Evolutionary conservation across 1,140 invertebrate genomes (phyloP), one percentile per base, ranked within the genome.

Genomic region (Drosophila pachea): DNA sequence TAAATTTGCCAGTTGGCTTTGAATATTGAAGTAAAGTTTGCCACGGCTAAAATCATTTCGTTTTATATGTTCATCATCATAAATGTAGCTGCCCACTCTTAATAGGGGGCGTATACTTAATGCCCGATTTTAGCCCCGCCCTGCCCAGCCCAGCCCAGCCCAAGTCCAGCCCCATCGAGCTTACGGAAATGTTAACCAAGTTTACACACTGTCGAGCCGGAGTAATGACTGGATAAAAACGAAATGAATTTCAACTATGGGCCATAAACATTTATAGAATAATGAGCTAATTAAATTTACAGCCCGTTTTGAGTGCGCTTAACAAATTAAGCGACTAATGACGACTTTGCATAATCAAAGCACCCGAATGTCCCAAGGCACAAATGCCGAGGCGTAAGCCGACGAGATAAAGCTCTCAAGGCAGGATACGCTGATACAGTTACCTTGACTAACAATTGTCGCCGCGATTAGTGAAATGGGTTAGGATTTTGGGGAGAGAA

Each of bases 201-300:
- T 56, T 56, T 56, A 56, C 54, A 22, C 54, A 56, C 16, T 42
- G 5, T n/a, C 9, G 7, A 11, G 38, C 31, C 2, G 32, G 38
- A 9, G 22, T 77, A 75, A 78, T 72, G 48, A 55, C 70, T 70
- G 12, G 52, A 33, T 53, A 14, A 29, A 59, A 38, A 22, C 29
- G 48, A 68, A 74, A 74, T 75, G 50, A 52, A 49, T 78, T 78
- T 78, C 68, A 66, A 60, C 54, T 68, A 58, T 40, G 40, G 31
- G 16, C 47, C 61, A 64, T 77, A 63, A 74, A 78, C 61, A 75
- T 66, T 66, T 67, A 69, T 55, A 77, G 63, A 62, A 56, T 60
- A 56, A 56, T 72, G 73, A 70, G 71, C 50, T 67, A 83, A 75
- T 83, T 69, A 65, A 67, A 78, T 78, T 83, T 75, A 78, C 62